Base-by-base conservation (phyloP, 2,797 vertebrate genomes). In the Manis crassicaudata region DNA sequence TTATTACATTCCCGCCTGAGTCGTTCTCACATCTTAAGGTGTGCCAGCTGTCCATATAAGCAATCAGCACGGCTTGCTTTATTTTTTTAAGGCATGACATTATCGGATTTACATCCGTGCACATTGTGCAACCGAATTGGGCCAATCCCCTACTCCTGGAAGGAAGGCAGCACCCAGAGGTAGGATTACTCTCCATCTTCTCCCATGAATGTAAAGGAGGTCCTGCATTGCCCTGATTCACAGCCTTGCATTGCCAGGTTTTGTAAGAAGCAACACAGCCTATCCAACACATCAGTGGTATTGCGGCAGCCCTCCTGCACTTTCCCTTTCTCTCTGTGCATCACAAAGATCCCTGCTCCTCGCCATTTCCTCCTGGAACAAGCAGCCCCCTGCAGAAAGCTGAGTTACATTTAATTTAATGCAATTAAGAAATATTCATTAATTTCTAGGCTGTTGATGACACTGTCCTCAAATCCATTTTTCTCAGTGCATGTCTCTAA, bases 1-100 rank as follows among this genome's bases (percentile, higher is more conserved):
- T 99, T 98, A 98, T 98, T 98, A 98, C 98, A 98, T 98, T 98
- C 98, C 98, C 96, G 96, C 97, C 98, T 97, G 98, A 98, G 98
- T 98, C 97, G 83, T 98, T 98, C 98, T 97, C 98, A 89, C 98
- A 98, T 98, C 98, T 98, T 98, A 98, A 99, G 98, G 98, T 98
- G 97, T 95, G 97, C 98, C 98, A 95, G 98, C 97, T 98, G 98
- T 98, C 98, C 98, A 83, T 93, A 98, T 77, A 98, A 93, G 98
- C 97, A 98, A 96, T 97, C 97, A 92, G 97, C 46, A 35, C 8
- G 81, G 98, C 97, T 96, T 89, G 63, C 97, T 88, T 97, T 89
- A 73, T 93, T 94, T 96, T 95, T 67, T 89, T 70, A 98, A 98
- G 98, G 98, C 96, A 97, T 92, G 92, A 97, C 96, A 92, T 90